phyloP scores from a whole-genome alignment of 2,113 vertebrate species.

The Nycticryphes semicollaris region DNA sequence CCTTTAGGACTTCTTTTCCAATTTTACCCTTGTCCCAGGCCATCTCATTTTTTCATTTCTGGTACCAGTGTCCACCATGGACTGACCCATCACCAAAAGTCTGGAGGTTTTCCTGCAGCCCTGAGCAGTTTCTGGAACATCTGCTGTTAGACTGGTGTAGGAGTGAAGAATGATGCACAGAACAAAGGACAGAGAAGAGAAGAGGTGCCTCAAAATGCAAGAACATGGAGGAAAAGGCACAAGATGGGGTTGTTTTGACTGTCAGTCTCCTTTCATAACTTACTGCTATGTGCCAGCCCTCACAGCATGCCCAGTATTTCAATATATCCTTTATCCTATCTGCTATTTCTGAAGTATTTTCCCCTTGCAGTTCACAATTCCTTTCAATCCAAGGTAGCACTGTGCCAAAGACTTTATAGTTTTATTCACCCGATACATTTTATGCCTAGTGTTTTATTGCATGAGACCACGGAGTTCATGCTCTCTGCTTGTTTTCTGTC shows the following conservation, averaged over 20 bases:
- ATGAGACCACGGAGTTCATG: not conserved
- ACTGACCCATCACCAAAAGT: not conserved
- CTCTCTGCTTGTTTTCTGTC: slow-evolving; percentile 4
- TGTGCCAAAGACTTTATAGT: not conserved
- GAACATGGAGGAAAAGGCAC: not conserved
- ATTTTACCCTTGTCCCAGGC: not conserved
- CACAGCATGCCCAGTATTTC: not conserved
- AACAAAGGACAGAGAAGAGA: not conserved
- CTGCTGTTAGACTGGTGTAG: not conserved
- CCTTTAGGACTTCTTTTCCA: not conserved
- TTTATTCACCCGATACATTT: slow-evolving; percentile 2
- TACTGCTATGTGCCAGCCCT: not conserved
- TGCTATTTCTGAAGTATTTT: not conserved
- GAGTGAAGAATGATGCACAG: not conserved
- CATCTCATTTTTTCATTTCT: not conserved
- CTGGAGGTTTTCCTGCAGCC: not conserved
- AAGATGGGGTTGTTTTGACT: not conserved
- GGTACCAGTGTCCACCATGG: not conserved
- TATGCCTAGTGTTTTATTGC: not conserved
- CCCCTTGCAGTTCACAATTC: not conserved
- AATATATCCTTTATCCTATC: not conserved
- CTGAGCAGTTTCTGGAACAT: not conserved
- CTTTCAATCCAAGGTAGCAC: slow-evolving; percentile 41
- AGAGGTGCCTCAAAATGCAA: not conserved
- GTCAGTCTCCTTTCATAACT: not conserved